Evolutionary conservation across 2,888 invertebrate species (phyloP).

Genomic region (Euplagia quadripunctaria): DNA sequence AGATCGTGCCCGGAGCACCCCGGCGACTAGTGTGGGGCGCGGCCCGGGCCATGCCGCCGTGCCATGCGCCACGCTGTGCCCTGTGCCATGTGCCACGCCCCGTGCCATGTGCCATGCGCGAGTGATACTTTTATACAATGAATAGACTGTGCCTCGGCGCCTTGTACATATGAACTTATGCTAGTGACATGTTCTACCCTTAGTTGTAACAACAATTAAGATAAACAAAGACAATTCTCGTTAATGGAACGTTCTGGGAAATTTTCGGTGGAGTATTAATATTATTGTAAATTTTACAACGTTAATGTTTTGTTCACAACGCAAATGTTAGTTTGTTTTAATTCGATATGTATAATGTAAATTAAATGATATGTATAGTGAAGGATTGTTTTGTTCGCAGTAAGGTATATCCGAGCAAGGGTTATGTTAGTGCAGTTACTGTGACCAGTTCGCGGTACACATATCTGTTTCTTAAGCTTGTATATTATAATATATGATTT

Average conservation of each 20-base stretch:
- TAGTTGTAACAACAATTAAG: constrained; percentile 73
- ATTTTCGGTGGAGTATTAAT: constrained; percentile 77
- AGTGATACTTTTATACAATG: constrained; percentile 82
- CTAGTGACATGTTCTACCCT: constrained; percentile 86
- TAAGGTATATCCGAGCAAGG: constrained; percentile 50
- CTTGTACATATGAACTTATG: constrained; percentile 82
- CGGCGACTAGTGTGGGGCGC: constrained; percentile 92
- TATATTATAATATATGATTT: constrained; percentile 80
- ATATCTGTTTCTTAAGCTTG: constrained; percentile 83
- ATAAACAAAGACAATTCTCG: constrained; percentile 79
- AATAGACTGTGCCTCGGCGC: constrained; percentile 78
- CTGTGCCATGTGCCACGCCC: constrained; percentile 14
- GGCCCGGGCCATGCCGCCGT: constrained; percentile 78
- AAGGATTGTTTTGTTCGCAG: constrained; percentile 46
- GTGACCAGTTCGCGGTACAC: constrained; percentile 60
- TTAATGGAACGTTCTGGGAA: constrained; percentile 68
- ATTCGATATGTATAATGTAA: constrained; percentile 69
- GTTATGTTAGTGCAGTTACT: constrained; percentile 50
- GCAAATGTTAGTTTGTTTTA: constrained; percentile 66
- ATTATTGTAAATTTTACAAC: constrained; percentile 78
- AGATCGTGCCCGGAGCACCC: constrained; percentile 99
- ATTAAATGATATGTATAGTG: constrained; percentile 62
- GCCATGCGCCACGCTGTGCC: constrained; percentile 89
- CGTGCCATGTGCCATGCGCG: constrained; percentile 70
- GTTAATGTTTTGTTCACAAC: constrained; percentile 70